Evolutionary conservation across 2,888 invertebrate genomes (phyloP).

Genomic region (Xestia c-nigrum): DNA sequence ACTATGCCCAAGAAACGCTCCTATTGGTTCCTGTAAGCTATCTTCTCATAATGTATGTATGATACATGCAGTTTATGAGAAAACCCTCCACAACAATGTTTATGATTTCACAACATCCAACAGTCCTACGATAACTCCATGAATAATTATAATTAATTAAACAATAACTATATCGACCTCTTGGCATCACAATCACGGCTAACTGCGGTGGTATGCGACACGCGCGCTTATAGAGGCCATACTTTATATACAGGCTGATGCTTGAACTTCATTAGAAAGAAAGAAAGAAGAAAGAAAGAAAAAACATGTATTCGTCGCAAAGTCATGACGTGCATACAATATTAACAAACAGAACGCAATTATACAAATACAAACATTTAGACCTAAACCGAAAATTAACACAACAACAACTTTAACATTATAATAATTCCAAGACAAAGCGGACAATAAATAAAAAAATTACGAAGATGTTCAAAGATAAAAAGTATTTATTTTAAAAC

Average conservation of each 20-base stretch:
- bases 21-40: background rate
- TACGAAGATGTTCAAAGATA: background rate
- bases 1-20: background rate
- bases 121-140: background rate
- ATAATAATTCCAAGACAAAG: too few species aligned
- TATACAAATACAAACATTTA: too few species aligned
- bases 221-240: slow-evolving; percentile 47
- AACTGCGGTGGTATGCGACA: slow-evolving; percentile 53
- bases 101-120: background rate
- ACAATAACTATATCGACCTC: slow-evolving; percentile 44
- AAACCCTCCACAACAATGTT: background rate
- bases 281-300: too few species aligned
- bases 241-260: slow-evolving; percentile 57
- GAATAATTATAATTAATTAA: slow-evolving; percentile 34
- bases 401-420: too few species aligned
- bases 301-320: too few species aligned
- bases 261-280: slow-evolving; percentile 10
- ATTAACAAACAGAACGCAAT: too few species aligned
- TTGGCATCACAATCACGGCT: slow-evolving; percentile 53
- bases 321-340: too few species aligned
- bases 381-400: too few species aligned
- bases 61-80: background rate
- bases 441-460: too few species aligned
- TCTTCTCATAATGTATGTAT: background rate
- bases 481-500: background rate